phyloP scores from a whole-genome alignment of 2,797 vertebrate genomes.

The Corythornis leucogaster region DNA sequence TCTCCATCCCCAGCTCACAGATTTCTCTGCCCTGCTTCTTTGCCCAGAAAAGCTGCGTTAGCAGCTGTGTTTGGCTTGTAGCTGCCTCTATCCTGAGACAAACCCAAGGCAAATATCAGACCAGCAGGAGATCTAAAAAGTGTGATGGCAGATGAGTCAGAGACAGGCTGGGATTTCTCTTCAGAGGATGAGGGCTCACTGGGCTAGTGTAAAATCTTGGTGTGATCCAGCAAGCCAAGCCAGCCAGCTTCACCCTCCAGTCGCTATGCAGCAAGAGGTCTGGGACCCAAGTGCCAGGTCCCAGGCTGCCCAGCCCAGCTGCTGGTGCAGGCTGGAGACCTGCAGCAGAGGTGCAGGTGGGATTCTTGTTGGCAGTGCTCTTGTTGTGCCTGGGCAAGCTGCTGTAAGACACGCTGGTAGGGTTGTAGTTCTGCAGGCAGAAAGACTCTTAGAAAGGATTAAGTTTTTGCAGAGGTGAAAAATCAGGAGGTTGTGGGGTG shows the following conservation, averaged over 20 bases:
- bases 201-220: background rate
- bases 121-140: background rate
- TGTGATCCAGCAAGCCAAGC: background rate
- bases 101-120: background rate
- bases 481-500: background rate
- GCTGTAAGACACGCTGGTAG: background rate
- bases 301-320: background rate
- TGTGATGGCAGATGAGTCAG: background rate
- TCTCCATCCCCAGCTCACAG: background rate
- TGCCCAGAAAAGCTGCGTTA: background rate
- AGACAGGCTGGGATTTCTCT: background rate
- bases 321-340: background rate
- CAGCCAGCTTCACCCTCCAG: rapidly evolving
- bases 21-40: background rate
- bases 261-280: background rate
- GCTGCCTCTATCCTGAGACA: background rate
- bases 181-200: background rate
- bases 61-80: background rate
- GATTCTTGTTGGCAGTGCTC: background rate
- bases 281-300: background rate
- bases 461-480: background rate
- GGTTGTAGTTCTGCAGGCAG: background rate
- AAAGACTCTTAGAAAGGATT: background rate
- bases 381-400: background rate
- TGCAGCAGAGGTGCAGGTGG: background rate